Conservation (phyloP, 2,888 invertebrate genomes). For the Phlogophora meticulosa region DNA sequence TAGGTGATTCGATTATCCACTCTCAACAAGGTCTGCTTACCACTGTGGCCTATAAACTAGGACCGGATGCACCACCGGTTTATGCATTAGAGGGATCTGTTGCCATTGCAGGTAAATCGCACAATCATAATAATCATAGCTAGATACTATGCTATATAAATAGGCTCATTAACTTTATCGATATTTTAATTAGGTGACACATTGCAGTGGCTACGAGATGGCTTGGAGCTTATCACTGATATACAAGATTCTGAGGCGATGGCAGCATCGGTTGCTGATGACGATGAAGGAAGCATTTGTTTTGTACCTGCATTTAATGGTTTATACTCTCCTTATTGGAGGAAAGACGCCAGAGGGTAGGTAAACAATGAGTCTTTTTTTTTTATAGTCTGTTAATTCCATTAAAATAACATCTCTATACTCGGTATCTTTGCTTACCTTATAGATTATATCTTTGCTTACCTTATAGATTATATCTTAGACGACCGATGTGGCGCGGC, state of each 20-base stretch:
- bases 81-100: constrained; percentile 98
- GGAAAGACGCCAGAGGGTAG: constrained; percentile 96
- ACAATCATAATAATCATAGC: background rate
- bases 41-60: constrained; percentile 97
- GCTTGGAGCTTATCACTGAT: constrained; percentile 94
- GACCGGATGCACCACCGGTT: constrained; percentile 93
- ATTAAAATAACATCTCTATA: background rate
- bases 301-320: constrained; percentile 99
- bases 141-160: constrained; percentile 1
- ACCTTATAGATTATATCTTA: too few relatives aligned
- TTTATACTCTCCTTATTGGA: constrained; percentile 99
- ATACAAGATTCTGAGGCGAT: constrained; percentile 92
- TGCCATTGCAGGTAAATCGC: constrained; percentile 93
- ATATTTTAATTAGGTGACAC: constrained; percentile 92
- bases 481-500: too few relatives aligned
- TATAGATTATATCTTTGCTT: too few relatives aligned
- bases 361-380: constrained; percentile 34
- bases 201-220: constrained; percentile 97
- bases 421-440: too few relatives aligned
- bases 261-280: constrained; percentile 78
- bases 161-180: constrained; percentile 42
- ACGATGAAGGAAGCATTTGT: constrained; percentile 94
- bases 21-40: constrained; percentile 97
- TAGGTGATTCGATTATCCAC: constrained; percentile 93
- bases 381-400: constrained; percentile 82